Base-by-base conservation (phyloP, 2,888 invertebrate species). In the Microctonus brassicae region DNA sequence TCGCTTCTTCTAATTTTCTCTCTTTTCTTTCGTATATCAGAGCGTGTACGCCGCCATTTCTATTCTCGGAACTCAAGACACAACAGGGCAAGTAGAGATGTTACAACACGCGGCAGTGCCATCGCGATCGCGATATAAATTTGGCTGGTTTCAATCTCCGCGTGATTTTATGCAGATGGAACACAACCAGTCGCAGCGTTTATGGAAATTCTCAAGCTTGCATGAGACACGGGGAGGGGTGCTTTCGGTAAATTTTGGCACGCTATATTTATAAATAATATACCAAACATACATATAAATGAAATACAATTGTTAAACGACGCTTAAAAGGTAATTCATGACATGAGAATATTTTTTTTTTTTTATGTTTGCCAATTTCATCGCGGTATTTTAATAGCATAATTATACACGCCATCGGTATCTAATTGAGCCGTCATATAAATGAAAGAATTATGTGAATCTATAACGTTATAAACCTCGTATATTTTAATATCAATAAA, bases 151-250 rank as follows among this genome's bases (percentile, higher is more conserved):
- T 73, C 74, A 70, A 68, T 70, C 70, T 61, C 70, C 60, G 70
- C 71, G 71, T 73, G 73, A 75, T 76, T 75, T 76, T 76, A 74
- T 76, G 77, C 77, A 76, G 76, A 77, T 75, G 63, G 62, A 75
- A 75, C 71, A 65, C 57, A 36, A 55, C 68, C 58, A 42, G 47
- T 70, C 64, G 47, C 55, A 75, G 70, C 76, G 75, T 76, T 77
- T 77, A 77, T 76, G 76, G 76, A 77, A 77, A 77, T 77, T 74
- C 55, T 64, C 65, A 66, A 76, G 71, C 73, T 76, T 68, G 76
- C 65, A 72, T 62, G 70, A 63, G 65, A 69, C 53, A 64, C 57
- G 24, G 9, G 42, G 24, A 10, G 42, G 64, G 61, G 57, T 64
- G 61, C 9, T 33, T 58, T 58, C 60, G n/a, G 57, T 53, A 58